Evolutionary conservation across 2,888 invertebrate genomes (phyloP), one percentile per base, ranked within the genome.

Genomic region (Camptogramma bilineatum): DNA sequence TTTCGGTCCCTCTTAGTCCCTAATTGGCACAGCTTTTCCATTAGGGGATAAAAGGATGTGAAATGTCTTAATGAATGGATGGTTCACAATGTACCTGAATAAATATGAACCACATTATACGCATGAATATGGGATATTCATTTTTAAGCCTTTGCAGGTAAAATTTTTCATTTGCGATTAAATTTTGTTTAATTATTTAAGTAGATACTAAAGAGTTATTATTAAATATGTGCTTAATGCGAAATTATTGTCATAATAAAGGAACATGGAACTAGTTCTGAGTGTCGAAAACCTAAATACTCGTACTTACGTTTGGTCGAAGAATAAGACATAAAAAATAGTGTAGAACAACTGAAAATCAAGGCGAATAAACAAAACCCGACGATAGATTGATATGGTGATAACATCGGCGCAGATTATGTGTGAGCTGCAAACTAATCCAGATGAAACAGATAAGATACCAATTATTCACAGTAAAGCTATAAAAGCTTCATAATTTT

Each of bases 301-400:
- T n/a, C n/a, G n/a, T 13, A 21, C 53, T 51, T 13, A 55, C 18
- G 42, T 66, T 68, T 56, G 47, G 56, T 66, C 52, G 64, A 62
- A 67, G 50, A 52, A 53, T 47, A 53, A 63, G 13, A 13, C 2
- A 39, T 13, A 39, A 39, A 39, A n/a, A 39, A 4, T 0, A 3
- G 1, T 44, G 7, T 44, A 13, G 13, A 39, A 7, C n/a, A n/a
- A n/a, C n/a, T 71, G 71, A 72, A 63, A 79, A 69, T 75, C 77
- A 80, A 76, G 77, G 72, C 69, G 59, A 63, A 64, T 79, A 78
- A 79, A 80, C 77, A 79, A 67, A 73, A 70, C 67, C 64, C 59
- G 69, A 58, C 48, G 64, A 67, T 73, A 76, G 79, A 81, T 82
- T 74, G 76, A 82, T 76, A 76, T 72, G 73, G 71, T 72, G 72